phyloP scores from a whole-genome alignment of 2,888 invertebrate genomes.

The Ellobium chinense region DNA sequence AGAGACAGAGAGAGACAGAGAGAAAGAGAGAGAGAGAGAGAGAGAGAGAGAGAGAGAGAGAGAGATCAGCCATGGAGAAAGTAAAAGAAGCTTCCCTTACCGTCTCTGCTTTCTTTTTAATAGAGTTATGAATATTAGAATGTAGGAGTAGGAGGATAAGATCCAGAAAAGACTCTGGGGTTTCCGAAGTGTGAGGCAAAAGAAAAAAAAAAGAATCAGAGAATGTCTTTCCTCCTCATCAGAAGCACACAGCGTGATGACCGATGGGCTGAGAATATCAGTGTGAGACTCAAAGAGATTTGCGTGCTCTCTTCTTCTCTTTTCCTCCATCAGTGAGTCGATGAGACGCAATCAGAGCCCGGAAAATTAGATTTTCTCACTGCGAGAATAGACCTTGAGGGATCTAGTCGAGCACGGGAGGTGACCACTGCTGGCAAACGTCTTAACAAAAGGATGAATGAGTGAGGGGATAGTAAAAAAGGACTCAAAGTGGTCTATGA shows the following conservation, averaged over 20 bases:
- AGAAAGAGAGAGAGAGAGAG: not conserved
- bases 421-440: not conserved
- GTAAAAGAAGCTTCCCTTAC: too few species aligned
- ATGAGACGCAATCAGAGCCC: conserved; percentile 4
- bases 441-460: too few species aligned
- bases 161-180: not conserved
- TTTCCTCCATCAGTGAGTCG: not conserved
- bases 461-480: too few species aligned
- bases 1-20: not conserved
- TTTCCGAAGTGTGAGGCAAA: too few species aligned
- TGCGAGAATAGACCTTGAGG: not conserved
- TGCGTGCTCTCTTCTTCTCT: not conserved
- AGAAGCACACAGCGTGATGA: not conserved
- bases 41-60: not conserved
- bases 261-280: not conserved
- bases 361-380: conserved; percentile 23
- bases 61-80: not conserved
- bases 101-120: too few species aligned
- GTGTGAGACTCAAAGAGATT: not conserved
- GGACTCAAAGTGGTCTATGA: too few species aligned
- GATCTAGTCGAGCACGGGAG: not conserved
- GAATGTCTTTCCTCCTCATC: not conserved
- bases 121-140: too few species aligned
- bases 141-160: not conserved
- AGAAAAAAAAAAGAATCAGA: not conserved